Evolutionary conservation across 1,140 invertebrate species (phyloP), one percentile per base, ranked within the genome.

Genomic region (Drosophila nannoptera): DNA sequence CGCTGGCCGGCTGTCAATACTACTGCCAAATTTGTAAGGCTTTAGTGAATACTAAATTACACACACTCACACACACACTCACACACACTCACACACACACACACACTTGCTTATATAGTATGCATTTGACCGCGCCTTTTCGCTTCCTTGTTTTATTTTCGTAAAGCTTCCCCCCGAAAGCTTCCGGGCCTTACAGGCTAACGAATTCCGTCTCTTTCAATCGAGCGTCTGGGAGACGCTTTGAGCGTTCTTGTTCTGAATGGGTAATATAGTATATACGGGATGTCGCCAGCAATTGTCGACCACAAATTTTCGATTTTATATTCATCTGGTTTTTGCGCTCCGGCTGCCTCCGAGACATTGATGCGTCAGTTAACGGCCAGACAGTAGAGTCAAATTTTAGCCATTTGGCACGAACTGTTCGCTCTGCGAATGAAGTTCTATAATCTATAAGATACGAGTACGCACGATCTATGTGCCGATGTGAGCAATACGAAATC

Each of bases 91-190:
- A 22, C 22, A 22, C 22, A 22, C 22, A 22, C 22, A 22, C 22
- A 22, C 22, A 22, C 3, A 22, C 22, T n/a, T n/a, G n/a, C n/a
- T n/a, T 45, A 22, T 54, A 48, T 36, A 29, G 0, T 38, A 14
- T 38, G 16, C 54, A 9, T 35, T 7, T 16, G 8, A 52, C 54
- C 66, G 78, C 64, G 55, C 73, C 53, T 46, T 16, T 73, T 58
- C 9, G 33, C 69, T 83, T 83, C 78, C 78, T 69, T 33, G 80
- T 84, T 84, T 69, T 80, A 83, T 83, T 83, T 83, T 78, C 36
- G 75, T 71, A 49, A 73, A n/a, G 32, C 43, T 29, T 31, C 22
- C 22, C 22, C 22, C 22, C 22, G 22, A 16, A 49, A 48, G n/a
- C 45, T 81, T 81, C 78, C 77, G 74, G 78, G 74, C 29, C 38